Base-by-base conservation (phyloP, 2,113 vertebrate species). In the Orcinus orca region DNA sequence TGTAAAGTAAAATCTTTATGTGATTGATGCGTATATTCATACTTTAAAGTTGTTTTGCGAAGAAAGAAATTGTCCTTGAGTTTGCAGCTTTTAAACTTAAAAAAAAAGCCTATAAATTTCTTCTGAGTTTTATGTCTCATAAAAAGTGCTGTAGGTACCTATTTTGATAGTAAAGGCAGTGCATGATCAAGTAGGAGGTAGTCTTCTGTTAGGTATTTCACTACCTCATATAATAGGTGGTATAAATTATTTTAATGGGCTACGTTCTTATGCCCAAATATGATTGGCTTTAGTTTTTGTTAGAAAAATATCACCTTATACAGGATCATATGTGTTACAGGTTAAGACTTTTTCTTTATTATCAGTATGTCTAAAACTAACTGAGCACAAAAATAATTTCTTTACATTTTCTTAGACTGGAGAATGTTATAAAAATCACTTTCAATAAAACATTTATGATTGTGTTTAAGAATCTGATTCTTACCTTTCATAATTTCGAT, bases 81-180 rank as follows among this genome's bases (percentile, higher is more conserved):
- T 81, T 80, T 55, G 10, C n/a, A 93, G 33, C 83, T 92, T 96
- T 80, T 82, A 80, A 94, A 84, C 44, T 80, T 26, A 88, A 80
- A 76, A 79, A 79, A 73, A 67, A 36, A 55, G 26, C 9, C 53
- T 84, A 47, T 63, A 53, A 65, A 41, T 71, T 86, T 93, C 20
- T 90, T 23, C 33, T 77, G 12, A 53, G 73, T 92, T 88, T 89
- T 53, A n/a, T 76, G n/a, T 70, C 23, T 95, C 41, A 82, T 82
- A 47, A 83, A 88, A 86, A 81, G 31, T 65, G 31, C 26, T 68
- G 0, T 50, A 17, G 68, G 3, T 79, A 38, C 25, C 41, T 58
- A 15, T 92, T 92, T 84, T 79, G 38, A 60, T 84, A 62, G 8
- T 84, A 80, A 73, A 73, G 26, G 31, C 15, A 73, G 8, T 65